Conservation (phyloP, 2,888 invertebrate genomes). For the Tolmerus cingulatus region DNA sequence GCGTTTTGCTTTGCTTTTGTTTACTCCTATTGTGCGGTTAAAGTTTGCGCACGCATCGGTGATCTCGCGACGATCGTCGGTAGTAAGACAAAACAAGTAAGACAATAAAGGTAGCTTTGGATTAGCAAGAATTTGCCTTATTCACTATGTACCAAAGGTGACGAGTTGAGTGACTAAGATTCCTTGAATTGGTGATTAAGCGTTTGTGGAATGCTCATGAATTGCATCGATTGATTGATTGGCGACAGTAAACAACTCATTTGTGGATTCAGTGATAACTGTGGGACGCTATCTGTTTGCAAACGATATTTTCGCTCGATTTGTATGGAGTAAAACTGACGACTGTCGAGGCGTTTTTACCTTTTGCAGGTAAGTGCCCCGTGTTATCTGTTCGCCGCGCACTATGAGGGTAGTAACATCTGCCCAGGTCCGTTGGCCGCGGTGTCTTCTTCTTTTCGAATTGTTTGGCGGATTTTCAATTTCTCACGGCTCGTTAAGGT, state of each 20-base stretch:
- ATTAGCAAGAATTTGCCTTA: not conserved
- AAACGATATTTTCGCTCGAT: not conserved
- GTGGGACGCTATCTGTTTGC: not conserved
- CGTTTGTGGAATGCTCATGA: not conserved
- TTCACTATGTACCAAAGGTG: not conserved
- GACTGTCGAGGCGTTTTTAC: not conserved
- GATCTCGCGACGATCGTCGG: not conserved
- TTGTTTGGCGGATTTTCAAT: not conserved
- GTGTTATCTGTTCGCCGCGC: not conserved
- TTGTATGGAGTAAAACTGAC: not conserved
- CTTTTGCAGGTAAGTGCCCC: not conserved
- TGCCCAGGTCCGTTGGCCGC: not conserved
- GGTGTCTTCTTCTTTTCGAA: not conserved
- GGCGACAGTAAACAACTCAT: not conserved
- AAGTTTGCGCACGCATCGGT: not conserved
- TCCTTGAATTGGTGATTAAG: not conserved
- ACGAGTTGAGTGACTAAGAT: not conserved
- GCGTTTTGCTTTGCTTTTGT: not conserved
- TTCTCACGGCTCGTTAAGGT: not conserved
- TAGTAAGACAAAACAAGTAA: not conserved
- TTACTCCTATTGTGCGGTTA: not conserved
- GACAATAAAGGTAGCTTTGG: not conserved
- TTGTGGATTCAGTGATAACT: not conserved
- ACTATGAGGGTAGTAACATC: not conserved
- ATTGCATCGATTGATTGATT: not conserved